Percentiles rank a stretch among this genome's conserved stretches.
Evolutionary conservation across 2,113 vertebrate species (phyloP).

Genomic region (Machaerirhynchus nigripectus): DNA sequence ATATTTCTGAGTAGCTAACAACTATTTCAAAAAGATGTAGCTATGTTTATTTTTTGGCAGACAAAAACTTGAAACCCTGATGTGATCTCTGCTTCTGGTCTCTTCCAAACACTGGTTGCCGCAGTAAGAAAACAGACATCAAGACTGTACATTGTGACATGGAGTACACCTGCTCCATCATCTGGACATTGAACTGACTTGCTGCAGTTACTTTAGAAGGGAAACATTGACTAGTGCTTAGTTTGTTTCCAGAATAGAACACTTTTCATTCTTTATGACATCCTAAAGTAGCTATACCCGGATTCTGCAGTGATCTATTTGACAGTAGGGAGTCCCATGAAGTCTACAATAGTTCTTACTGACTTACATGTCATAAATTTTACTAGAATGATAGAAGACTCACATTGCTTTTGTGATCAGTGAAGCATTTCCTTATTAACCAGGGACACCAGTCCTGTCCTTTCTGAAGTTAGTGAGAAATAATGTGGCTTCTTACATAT

Average conservation of each 20-base stretch:
- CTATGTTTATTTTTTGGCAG: not conserved
- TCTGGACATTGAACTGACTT: not conserved
- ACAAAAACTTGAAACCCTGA: not conserved
- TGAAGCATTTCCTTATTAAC: conserved; percentile 20
- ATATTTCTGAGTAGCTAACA: not conserved
- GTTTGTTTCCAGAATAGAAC: not conserved
- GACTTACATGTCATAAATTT: not conserved
- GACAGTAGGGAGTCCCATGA: not conserved
- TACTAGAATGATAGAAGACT: not conserved
- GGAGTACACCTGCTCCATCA: not conserved
- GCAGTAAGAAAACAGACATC: not conserved
- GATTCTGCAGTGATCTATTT: not conserved
- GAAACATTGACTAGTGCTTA: not conserved
- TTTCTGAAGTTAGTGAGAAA: not conserved
- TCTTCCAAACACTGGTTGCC: not conserved
- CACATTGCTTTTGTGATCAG: not conserved
- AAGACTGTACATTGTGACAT: not conserved
- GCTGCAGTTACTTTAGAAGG: not conserved
- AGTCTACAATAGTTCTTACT: not conserved
- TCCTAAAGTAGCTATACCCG: not conserved
- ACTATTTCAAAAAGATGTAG: not conserved
- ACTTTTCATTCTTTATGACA: not conserved
- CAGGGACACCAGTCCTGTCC: not conserved
- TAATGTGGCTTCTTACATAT: not conserved
- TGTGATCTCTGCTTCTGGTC: not conserved